Base-by-base conservation (phyloP, 1,140 invertebrate genomes). In the Coelopa frigida region DNA sequence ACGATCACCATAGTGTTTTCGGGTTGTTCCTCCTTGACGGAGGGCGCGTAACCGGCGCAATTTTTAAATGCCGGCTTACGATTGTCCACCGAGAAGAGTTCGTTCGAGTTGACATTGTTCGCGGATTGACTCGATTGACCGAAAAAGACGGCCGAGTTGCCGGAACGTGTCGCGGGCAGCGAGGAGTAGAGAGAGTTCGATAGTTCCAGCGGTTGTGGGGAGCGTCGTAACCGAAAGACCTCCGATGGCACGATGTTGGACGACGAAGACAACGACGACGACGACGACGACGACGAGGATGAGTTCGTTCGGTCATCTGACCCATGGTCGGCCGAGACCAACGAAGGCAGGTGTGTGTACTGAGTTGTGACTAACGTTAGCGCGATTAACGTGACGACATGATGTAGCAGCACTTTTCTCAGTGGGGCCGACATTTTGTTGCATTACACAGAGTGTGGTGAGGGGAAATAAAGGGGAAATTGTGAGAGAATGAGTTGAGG, bases 41-140 rank as follows among this genome's bases (percentile, higher is more conserved):
- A 60, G 0, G 82, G 80, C 33, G 71, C 75, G 52, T 84, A 85
- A 35, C 60, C 70, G 27, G 73, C 74, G 62, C 84, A 87, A 46
- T 82, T 75, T 11, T 68, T 72, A 53, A 87, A 86, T 23, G 78
- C 73, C 4, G 84, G 84, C 56, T 85, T 86, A 49, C 81, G 77
- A 59, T 83, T 83, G 52, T 80, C 74, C 14, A 43, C 45, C 18
- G 43, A 42, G 17, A 44, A 59, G 15, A 42, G 40, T 39, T 47
- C 46, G 35, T 40, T 47, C 11, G 26, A 40, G 21, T 51, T 52
- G 17, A 44, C 54, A 40, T 50, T 46, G 20, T 44, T 39, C 20
- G 40, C 31, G 2, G 50, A 40, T 11, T 49, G 37, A 32, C 22
- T 46, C 7, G 21, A 20, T 23, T 42, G 26, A 10, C 33, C 39